phyloP scores from a whole-genome alignment of 2,113 vertebrate species.

The Ancistrus triradiatus region DNA sequence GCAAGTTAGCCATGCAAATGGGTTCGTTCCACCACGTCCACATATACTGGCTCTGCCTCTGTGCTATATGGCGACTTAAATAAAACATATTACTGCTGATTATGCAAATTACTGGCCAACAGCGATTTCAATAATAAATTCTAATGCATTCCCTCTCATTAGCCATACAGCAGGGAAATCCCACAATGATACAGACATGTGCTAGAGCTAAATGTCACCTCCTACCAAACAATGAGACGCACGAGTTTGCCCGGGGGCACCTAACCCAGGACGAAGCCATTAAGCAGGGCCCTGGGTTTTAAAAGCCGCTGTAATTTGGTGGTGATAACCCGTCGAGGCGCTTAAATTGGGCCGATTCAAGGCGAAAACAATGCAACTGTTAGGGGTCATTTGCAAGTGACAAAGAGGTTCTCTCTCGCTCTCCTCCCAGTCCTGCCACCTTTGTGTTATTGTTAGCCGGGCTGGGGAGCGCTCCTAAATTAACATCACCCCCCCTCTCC shows the following conservation, averaged over 20 bases:
- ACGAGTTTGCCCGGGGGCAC: conserved; percentile 52
- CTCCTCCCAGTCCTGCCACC: conserved; percentile 50
- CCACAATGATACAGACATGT: conserved; percentile 23
- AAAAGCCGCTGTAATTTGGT: conserved; percentile 67
- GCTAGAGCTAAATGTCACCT: conserved; percentile 60
- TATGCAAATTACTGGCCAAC: too few species aligned
- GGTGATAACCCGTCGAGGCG: conserved; percentile 58
- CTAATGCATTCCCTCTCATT: not conserved
- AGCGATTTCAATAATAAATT: too few species aligned
- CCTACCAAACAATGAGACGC: conserved; percentile 63
- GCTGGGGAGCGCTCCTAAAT: conserved; percentile 40
- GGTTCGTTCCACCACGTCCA: too few species aligned
- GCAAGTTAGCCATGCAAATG: conserved; percentile 9
- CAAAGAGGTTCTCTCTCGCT: conserved; percentile 47
- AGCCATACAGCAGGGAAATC: not conserved
- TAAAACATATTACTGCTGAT: too few species aligned
- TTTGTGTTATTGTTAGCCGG: conserved; percentile 51
- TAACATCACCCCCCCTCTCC: conserved; percentile 26
- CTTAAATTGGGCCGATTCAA: conserved; percentile 39
- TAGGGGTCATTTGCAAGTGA: conserved; percentile 60
- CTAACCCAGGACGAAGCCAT: conserved; percentile 54
- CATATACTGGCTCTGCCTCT: too few species aligned
- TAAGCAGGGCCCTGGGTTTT: conserved; percentile 54
- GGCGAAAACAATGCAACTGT: conserved; percentile 64
- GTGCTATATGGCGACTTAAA: too few species aligned